Evolutionary conservation across 1,140 invertebrate genomes (phyloP).

Genomic region (Lepidurus couesii): DNA sequence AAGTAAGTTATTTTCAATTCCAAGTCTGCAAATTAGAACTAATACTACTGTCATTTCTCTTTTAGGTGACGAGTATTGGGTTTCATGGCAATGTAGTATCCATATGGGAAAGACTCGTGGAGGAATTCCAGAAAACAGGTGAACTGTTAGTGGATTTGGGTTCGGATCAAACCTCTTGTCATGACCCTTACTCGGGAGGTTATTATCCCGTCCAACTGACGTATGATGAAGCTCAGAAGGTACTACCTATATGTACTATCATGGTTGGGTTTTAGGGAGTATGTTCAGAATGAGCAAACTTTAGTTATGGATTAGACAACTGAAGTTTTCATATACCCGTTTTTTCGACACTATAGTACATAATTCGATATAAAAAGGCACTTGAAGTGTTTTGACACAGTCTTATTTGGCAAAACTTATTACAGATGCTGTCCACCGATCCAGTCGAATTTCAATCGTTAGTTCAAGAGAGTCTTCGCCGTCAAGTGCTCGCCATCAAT

Average conservation of each 20-base stretch:
- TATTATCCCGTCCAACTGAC: conserved; percentile 58
- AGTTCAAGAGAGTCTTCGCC: conserved; percentile 55
- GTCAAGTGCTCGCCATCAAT: conserved; percentile 60
- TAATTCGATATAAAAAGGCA: too few species aligned
- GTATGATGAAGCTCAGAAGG: conserved; percentile 44
- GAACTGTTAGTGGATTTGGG: conserved; percentile 59
- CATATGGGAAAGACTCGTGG: conserved; percentile 56
- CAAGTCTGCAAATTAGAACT: not conserved
- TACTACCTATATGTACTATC: conserved; percentile 36
- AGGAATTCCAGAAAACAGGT: conserved; percentile 51
- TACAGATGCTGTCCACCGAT: conserved; percentile 50
- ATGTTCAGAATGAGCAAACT: too few species aligned
- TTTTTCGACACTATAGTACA: too few species aligned
- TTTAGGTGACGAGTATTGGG: conserved; percentile 54
- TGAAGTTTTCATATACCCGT: too few species aligned
- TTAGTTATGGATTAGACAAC: too few species aligned
- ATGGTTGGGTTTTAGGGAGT: too few species aligned
- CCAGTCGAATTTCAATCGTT: conserved; percentile 51
- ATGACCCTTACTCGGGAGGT: conserved; percentile 61
- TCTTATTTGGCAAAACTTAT: too few species aligned
- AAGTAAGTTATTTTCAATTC: conserved; percentile 38
- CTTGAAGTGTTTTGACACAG: too few species aligned
- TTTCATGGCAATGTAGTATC: conserved; percentile 59
- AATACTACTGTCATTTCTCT: not conserved
- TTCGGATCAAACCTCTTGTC: conserved; percentile 64